Evolutionary conservation across 53 echinoderm and acorn worm genomes (phyloP), one percentile per base, ranked within the genome.

Genomic region (Arbacia lixula): DNA sequence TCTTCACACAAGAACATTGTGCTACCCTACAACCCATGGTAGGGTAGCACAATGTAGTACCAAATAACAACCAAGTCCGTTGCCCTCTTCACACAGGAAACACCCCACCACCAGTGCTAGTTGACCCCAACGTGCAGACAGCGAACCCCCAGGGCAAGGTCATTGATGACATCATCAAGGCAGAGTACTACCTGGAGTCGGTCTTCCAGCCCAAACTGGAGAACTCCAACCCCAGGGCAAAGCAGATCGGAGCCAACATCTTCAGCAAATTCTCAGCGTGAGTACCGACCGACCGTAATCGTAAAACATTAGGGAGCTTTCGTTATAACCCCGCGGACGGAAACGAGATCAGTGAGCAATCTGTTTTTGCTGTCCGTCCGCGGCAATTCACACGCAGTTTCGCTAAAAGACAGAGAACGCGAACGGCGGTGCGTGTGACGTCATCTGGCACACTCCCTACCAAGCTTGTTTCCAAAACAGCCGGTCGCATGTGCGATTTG

Each of bases 171-270:
- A 64, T 81, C 82, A 81, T 81, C 82, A 81, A 81, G 24, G 82
- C 63, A 63, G 82, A 81, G 49, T 22, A 81, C 43, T 81, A 81
- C 82, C 82, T 81, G 19, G 82, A 81, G 64, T 50, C 52, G 37
- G 82, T 81, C 24, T 81, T 81, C 82, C 62, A 49, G 26, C 82
- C 82, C 63, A 81, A 81, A 49, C 82, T 81, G n/a, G 82, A 81
- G 64, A 81, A 81, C 14, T 1, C 9, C 19, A 81, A 81, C 82
- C 82, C 82, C 17, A 28, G 32, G 29, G 43, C 82, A 17, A 62
- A 81, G 32, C 46, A 81, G 64, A 33, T 81, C 50, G 82, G 82
- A 5, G 40, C 82, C 19, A 64, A 81, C 50, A 64, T 81, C 82
- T 81, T 81, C 50, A 61, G 82, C 62, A 81, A 81, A 63, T 81